Base-by-base conservation (phyloP, 2,888 invertebrate species). In the Cotesia congregata region DNA sequence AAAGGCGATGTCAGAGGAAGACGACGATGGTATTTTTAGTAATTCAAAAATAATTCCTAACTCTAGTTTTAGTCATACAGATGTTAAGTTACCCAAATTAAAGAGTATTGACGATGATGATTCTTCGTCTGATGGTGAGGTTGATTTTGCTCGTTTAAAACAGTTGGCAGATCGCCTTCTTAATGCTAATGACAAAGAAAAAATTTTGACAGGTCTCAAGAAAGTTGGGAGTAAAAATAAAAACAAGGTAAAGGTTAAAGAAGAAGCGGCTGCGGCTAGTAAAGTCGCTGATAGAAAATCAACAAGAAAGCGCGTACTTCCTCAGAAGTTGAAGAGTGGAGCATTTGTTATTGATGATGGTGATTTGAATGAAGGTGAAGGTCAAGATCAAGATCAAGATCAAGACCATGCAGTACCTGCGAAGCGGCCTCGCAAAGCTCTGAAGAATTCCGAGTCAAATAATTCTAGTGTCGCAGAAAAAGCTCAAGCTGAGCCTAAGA, bases 31-130 rank as follows among this genome's bases (percentile, higher is more conserved):
- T 68, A 12, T 62, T 39, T n/a, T 0, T 38, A 15, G 7, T 38
- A 64, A 38, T 62, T 5, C n/a, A 64, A 72, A 71, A 68, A 65
- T 72, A 76, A 17, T 7, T 15, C n/a, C 7, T 50, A 50, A 67
- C n/a, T 62, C 62, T 15, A 62, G 15, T 15, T 15, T 15, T n/a
- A 62, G n/a, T 20, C 15, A 15, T 4, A 20, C 15, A 7, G 20
- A 62, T 17, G 15, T 5, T 17, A 7, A 4, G 15, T 50, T 50
- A 50, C 50, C 50, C 12, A 50, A 50, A 50, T 12, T 50, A 50
- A 67, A 38, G 5, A 67, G 9, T 38, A n/a, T 67, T n/a, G n/a
- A 67, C 38, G 67, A 38, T 67, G 38, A 7, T 67, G 39, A 39
- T 67, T 50, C 50, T 50, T 50, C 12, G 12, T 50, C 50, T 7